Percentiles rank a stretch among this genome's conserved stretches.
Evolutionary conservation across 2,113 vertebrate genomes (phyloP).

Genomic region (Bambusicola thoracicus): DNA sequence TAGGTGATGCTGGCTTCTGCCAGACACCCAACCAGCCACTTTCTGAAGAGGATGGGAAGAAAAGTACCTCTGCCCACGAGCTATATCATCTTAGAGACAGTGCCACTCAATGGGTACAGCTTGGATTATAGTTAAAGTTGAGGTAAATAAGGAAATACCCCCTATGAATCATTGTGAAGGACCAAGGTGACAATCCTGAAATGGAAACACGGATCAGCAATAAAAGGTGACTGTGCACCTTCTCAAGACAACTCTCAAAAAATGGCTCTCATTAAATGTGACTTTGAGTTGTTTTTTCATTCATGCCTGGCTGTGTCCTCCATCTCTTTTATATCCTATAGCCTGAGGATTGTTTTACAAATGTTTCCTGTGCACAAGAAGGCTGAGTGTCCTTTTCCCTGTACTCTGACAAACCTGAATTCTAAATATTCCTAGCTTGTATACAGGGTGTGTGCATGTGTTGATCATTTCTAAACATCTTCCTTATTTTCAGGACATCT

Average conservation of each 20-base stretch:
- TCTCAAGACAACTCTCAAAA: not conserved
- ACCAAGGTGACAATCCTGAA: not conserved
- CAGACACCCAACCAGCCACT: not conserved
- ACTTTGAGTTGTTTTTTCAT: not conserved
- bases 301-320: not conserved
- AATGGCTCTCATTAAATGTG: not conserved
- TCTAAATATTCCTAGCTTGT: not conserved
- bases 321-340: not conserved
- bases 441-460: accelerated
- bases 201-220: not conserved
- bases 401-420: not conserved
- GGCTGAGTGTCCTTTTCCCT: no score
- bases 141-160: not conserved
- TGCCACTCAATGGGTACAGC: not conserved
- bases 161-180: not conserved
- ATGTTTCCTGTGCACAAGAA: not conserved
- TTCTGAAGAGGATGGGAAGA: not conserved
- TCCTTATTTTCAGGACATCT: not conserved
- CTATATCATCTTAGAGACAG: not conserved
- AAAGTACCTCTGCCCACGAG: not conserved
- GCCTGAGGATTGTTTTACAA: not conserved
- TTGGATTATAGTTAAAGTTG: not conserved
- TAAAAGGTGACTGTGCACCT: not conserved
- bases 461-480: not conserved
- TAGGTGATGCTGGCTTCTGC: not conserved